These are phyloP conservation scores for Parambassis ranga DNA, from an alignment of 2,797 vertebrate species.

Conservation along the genomic window DNA sequence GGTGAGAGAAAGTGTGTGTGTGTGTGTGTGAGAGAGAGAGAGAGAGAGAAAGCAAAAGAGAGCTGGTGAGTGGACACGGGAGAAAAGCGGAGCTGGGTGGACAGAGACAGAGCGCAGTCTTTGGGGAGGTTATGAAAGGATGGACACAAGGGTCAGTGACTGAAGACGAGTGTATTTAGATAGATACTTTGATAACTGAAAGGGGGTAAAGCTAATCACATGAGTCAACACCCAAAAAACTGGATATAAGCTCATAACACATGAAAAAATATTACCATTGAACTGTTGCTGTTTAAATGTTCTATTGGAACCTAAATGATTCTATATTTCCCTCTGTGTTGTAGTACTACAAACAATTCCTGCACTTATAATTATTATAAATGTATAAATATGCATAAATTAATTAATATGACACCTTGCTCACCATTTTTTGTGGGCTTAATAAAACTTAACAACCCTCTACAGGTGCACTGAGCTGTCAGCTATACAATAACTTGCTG, in stretches of 20 bases:
- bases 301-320: too few species aligned
- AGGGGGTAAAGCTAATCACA: neutral
- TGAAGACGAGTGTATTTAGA: conserved; percentile 26
- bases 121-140: conserved; percentile 39
- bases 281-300: too few species aligned
- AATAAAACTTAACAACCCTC: neutral
- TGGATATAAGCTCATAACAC: neutral
- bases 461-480: conserved; percentile 23
- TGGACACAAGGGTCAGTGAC: conserved; percentile 41
- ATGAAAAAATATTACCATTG: too few species aligned
- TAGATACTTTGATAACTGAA: conserved; percentile 3
- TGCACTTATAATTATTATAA: too few species aligned
- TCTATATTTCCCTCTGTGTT: too few species aligned
- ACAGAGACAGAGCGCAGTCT: conserved; percentile 45
- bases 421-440: conserved; percentile 3
- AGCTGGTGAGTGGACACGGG: conserved; percentile 45
- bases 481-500: conserved; percentile 3
- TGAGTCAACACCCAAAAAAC: conserved; percentile 5
- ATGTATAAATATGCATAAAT: too few species aligned
- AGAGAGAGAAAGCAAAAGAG: conserved; percentile 17
- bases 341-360: too few species aligned
- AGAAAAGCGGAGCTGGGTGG: conserved; percentile 61
- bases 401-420: too few species aligned
- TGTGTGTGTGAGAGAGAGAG: neutral
- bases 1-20: conserved; percentile 56